These are phyloP conservation scores for Ornithoptera priamus DNA, from an alignment of 2,888 invertebrate genomes.

Conservation along the genomic window DNA sequence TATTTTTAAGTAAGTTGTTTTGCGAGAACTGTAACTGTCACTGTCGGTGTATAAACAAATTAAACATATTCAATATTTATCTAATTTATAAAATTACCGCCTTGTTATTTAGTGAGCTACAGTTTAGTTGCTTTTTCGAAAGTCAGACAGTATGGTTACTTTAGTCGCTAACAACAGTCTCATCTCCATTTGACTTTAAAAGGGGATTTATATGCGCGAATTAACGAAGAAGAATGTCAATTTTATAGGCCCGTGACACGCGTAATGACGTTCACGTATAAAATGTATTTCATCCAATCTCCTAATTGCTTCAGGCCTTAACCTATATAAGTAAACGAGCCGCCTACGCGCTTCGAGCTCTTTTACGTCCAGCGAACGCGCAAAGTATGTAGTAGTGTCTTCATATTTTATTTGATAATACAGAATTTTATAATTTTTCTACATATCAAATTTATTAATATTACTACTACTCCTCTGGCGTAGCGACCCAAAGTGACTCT, in stretches of 20 bases:
- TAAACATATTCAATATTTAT: no score
- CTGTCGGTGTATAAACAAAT: no score
- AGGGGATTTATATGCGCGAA: slow-evolving; percentile 21
- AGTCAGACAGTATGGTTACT: slow-evolving; percentile 1
- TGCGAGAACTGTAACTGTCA: no score
- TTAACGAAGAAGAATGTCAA: slow-evolving; percentile 30
- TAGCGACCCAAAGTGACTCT: no score
- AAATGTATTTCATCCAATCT: slow-evolving; percentile 30
- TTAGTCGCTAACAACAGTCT: slow-evolving; percentile 11
- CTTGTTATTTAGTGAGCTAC: no score
- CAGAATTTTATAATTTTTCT: not conserved
- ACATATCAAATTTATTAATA: no score
- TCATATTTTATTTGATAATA: not conserved
- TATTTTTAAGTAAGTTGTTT: no score
- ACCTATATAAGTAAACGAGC: slow-evolving; percentile 27
- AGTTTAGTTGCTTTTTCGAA: not conserved
- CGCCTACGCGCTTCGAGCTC: slow-evolving; percentile 20
- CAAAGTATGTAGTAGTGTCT: not conserved
- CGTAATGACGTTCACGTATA: slow-evolving; percentile 28
- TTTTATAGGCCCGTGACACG: slow-evolving; percentile 28
- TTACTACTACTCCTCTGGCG: no score
- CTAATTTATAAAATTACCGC: no score
- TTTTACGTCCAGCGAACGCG: slow-evolving; percentile 12
- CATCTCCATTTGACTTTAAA: slow-evolving; percentile 23
- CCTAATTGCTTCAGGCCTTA: slow-evolving; percentile 33